Evolutionary conservation across 2,113 vertebrate species (phyloP), one percentile per base, ranked within the genome.

Genomic region (Nycticorax nycticorax): DNA sequence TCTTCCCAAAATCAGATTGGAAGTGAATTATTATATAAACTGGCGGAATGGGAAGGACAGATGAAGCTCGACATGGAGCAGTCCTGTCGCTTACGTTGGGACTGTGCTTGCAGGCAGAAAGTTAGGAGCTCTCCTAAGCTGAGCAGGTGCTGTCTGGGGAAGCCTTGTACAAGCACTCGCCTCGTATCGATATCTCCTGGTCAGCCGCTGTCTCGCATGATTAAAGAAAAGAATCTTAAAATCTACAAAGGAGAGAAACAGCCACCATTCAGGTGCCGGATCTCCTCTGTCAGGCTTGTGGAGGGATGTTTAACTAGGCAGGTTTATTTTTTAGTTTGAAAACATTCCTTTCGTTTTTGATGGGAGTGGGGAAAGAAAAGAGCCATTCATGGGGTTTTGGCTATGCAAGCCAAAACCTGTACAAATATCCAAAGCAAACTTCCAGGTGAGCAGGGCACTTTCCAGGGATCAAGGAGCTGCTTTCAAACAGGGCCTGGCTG

Each of bases 321-420:
- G 12, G 26, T 85, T 84, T 71, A 20, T 15, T 71, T 60, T 81
- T 71, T 22, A 43, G 21, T 4, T 41, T 59, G 47, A 48, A 72
- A 85, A 56, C 16, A 6, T 39, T 53, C 41, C 9, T 57, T 53
- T 72, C 12, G 1, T 43, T 43, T 43, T 35, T 53, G n/a, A 11
- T 45, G 33, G 67, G 35, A 52, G 20, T 1, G 16, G 39, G 33
- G 50, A 74, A n/a, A 56, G 10, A 27, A 37, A 56, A 37, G 1
- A 23, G 14, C 8, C 4, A 0, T 32, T 26, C 1, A 0, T 1
- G 14, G 3, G 2, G 5, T 64, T 32, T 5, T n/a, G 23, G 48
- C 55, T 26, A 10, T 64, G n/a, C 5, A 37, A 43, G 62, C 27
- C 76, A 7, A 13, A 53, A 16, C 7, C 30, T 37, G 37, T 22